Percentiles rank a stretch among this genome's conserved stretches.
Evolutionary conservation across 2,888 invertebrate species (phyloP).

Genomic region (Acronicta alni): DNA sequence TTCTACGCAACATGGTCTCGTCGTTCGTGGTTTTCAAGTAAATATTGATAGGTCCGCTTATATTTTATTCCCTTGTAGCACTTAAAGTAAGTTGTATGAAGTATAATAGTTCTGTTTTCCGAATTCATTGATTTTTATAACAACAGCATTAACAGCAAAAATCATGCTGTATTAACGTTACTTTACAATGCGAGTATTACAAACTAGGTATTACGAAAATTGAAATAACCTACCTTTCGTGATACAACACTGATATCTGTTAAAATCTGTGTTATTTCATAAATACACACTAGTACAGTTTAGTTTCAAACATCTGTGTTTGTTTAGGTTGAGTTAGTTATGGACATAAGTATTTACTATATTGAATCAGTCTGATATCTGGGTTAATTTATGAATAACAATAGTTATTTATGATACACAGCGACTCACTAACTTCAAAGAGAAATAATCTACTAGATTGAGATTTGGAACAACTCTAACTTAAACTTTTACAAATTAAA

Average conservation of each 20-base stretch:
- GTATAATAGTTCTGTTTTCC: neutral
- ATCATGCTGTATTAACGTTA: constrained; percentile 9
- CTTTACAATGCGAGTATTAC: constrained; percentile 18
- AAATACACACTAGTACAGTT: neutral
- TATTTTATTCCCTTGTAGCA: neutral
- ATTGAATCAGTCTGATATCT: constrained; percentile 12
- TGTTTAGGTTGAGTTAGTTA: constrained; percentile 1
- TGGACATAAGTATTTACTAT: constrained; percentile 5
- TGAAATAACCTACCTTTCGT: constrained; percentile 22
- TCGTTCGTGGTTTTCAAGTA: neutral
- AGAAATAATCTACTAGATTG: constrained; percentile 16
- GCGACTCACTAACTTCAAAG: neutral
- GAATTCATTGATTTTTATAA: neutral
- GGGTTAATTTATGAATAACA: constrained; percentile 3
- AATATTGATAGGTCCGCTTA: constrained; percentile 1
- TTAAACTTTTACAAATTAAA: too few species aligned
- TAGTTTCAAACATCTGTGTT: constrained; percentile 24
- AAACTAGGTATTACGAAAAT: constrained; percentile 38
- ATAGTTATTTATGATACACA: neutral
- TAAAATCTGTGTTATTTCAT: constrained; percentile 30
- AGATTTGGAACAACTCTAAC: too few species aligned
- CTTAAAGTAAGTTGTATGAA: neutral
- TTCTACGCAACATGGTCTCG: neutral
- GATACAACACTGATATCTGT: constrained; percentile 17
- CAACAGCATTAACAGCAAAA: constrained; percentile 1